Evolutionary conservation across 35 echinoderm and acorn worm species (phyloP).

Genomic region (Apostichopus japonicus): DNA sequence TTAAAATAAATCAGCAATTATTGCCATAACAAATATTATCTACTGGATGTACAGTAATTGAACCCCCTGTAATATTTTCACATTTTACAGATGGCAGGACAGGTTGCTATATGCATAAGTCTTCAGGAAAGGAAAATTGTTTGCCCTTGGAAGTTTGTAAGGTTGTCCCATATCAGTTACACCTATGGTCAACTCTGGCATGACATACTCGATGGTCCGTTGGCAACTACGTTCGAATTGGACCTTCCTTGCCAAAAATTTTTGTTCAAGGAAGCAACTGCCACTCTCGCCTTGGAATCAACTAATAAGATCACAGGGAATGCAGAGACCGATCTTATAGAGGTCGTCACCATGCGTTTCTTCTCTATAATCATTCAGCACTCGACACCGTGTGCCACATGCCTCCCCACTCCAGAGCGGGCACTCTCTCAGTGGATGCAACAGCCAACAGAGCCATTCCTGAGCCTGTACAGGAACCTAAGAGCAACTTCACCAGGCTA

Average conservation of each 20-base stretch:
- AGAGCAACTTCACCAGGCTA: background rate
- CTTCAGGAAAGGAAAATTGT: background rate
- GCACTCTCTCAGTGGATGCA: background rate
- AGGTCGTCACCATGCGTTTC: constrained; percentile 6
- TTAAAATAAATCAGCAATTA: too few species aligned
- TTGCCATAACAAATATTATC: too few species aligned
- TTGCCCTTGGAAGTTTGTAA: background rate
- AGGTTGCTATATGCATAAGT: background rate
- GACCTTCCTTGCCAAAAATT: background rate
- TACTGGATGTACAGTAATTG: too few species aligned
- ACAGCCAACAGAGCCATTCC: background rate
- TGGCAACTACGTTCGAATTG: background rate
- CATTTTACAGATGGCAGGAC: background rate
- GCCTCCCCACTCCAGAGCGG: background rate
- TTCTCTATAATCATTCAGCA: background rate
- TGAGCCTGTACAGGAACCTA: background rate
- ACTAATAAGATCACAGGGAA: background rate
- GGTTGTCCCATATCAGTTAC: background rate
- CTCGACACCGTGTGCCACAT: constrained; percentile 7
- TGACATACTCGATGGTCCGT: constrained; percentile 17
- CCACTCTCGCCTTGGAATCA: background rate
- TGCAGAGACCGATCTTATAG: background rate
- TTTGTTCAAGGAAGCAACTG: background rate
- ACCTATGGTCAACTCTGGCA: constrained; percentile 27
- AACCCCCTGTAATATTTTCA: background rate